phyloP scores from a whole-genome alignment of 2,113 vertebrate genomes.

The Phycodurus eques region DNA sequence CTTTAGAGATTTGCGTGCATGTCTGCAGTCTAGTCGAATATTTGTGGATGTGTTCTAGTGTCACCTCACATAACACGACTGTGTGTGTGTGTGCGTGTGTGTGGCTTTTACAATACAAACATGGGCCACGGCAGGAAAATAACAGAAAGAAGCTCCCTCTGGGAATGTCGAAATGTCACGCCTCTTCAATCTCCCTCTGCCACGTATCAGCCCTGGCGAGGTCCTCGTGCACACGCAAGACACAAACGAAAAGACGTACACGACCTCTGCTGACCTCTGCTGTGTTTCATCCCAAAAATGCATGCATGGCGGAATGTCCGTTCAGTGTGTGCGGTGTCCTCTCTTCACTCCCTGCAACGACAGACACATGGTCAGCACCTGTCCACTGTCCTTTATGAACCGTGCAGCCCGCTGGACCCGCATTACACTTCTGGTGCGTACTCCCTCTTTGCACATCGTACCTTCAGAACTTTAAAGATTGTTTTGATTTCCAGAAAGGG shows the following conservation, averaged over 20 bases:
- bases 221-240: slow-evolving; percentile 16
- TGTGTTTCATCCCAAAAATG: background rate
- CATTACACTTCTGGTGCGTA: background rate
- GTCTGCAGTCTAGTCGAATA: no score
- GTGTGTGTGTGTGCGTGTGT: background rate
- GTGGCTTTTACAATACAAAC: slow-evolving; percentile 25
- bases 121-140: slow-evolving; percentile 12
- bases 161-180: slow-evolving; percentile 32
- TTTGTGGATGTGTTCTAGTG: background rate
- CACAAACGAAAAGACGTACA: slow-evolving; percentile 6
- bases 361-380: slow-evolving; percentile 61
- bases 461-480: background rate
- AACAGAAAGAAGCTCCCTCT: slow-evolving; percentile 19
- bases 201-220: slow-evolving; percentile 6
- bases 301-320: background rate
- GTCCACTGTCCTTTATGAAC: slow-evolving; percentile 36
- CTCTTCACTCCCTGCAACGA: background rate
- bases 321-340: background rate
- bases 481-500: background rate
- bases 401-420: slow-evolving; percentile 19
- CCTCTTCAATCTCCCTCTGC: slow-evolving; percentile 32
- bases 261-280: slow-evolving; percentile 9
- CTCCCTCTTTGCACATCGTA: background rate
- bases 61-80: background rate
- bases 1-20: no score